Conservation (phyloP, 2,797 vertebrate genomes). For the Enteromius unitaeniatus region DNA sequence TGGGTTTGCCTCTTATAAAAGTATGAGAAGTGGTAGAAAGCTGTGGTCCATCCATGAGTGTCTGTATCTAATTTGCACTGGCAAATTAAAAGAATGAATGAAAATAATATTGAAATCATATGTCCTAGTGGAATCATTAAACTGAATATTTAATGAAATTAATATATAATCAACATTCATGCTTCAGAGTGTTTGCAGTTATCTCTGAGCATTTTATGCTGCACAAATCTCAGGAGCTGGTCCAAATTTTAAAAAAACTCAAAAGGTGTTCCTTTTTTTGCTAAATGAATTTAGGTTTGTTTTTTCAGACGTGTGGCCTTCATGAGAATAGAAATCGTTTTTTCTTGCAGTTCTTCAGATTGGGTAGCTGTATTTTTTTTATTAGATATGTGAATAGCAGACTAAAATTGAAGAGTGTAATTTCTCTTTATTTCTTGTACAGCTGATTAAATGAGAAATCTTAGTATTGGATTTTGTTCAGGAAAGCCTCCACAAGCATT, state of each 20-base stretch:
- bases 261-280: background rate
- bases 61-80: background rate
- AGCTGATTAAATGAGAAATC: background rate
- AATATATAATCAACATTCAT: background rate
- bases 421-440: background rate
- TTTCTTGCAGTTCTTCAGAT: background rate
- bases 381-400: background rate
- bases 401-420: background rate
- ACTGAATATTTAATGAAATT: background rate
- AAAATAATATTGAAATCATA: background rate
- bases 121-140: background rate
- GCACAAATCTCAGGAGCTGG: background rate
- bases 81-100: background rate
- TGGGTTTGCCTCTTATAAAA: conserved; percentile 13
- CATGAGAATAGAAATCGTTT: too few species aligned
- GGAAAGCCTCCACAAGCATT: background rate
- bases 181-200: background rate
- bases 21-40: background rate
- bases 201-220: background rate
- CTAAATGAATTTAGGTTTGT: too few species aligned
- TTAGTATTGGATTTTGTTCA: background rate
- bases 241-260: background rate
- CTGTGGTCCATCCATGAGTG: background rate
- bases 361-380: background rate
- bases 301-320: background rate